These are phyloP conservation scores for Zeugodacus cucurbitae DNA, from an alignment of 1,140 invertebrate species.

Conservation along the genomic window DNA sequence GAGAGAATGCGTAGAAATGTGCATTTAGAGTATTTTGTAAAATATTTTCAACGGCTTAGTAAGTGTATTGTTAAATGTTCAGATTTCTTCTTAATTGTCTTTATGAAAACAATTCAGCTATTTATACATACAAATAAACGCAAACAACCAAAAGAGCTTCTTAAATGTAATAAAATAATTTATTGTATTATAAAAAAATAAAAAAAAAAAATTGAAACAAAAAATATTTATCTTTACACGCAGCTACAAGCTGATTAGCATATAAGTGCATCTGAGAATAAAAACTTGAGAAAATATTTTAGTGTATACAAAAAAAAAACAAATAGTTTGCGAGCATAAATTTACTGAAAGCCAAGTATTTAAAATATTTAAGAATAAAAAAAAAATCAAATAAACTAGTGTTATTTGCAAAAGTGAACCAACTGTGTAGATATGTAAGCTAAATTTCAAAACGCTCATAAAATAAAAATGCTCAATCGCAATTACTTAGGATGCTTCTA, in stretches of 20 bases:
- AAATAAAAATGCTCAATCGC: constrained; percentile 23
- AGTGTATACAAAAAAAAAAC: constrained; percentile 9
- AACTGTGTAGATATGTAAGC: neutral
- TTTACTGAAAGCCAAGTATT: neutral
- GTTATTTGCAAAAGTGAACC: neutral
- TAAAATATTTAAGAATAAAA: neutral
- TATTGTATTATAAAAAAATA: neutral
- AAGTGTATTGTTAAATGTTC: too few species aligned
- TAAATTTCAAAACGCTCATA: neutral
- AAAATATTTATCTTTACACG: constrained; percentile 15
- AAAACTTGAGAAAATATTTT: neutral
- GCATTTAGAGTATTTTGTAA: too few species aligned
- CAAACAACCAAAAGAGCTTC: constrained; percentile 22
- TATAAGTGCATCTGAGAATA: neutral
- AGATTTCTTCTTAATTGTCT: too few species aligned
- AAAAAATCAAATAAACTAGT: neutral
- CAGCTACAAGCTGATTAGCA: neutral
- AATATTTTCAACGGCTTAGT: too few species aligned
- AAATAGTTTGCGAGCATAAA: neutral
- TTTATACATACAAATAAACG: constrained; percentile 11
- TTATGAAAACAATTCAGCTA: too few species aligned
- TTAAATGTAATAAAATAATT: constrained; percentile 3
- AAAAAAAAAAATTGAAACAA: neutral
- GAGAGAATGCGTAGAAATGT: too few species aligned
- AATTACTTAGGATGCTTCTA: neutral